Evolutionary conservation across 2,113 vertebrate genomes (phyloP).

Genomic region (Egretta garzetta): DNA sequence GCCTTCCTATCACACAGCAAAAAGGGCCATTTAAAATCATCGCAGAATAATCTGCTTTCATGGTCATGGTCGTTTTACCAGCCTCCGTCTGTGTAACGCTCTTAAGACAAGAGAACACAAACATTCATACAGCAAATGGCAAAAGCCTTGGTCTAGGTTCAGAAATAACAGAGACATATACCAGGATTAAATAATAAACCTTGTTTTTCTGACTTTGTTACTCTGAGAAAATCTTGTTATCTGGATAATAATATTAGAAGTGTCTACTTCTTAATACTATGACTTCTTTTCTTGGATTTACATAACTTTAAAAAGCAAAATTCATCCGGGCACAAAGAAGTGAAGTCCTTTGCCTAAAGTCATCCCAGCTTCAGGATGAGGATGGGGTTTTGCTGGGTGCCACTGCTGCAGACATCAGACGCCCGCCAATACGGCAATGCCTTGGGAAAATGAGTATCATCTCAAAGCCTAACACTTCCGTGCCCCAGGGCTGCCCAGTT

Average conservation of each 20-base stretch:
- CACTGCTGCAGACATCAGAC: fast-evolving
- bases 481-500: fast-evolving
- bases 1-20: background rate
- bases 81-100: background rate
- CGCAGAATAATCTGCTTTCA: background rate
- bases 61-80: background rate
- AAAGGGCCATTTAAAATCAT: background rate
- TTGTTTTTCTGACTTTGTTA: constrained; percentile 38
- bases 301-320: background rate
- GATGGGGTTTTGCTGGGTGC: background rate
- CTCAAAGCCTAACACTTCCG: background rate
- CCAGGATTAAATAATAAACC: constrained; percentile 21
- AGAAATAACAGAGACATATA: constrained; percentile 5
- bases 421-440: fast-evolving
- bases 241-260: background rate
- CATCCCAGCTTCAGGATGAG: background rate
- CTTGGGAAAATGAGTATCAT: fast-evolving
- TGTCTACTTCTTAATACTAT: background rate
- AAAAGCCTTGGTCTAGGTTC: background rate
- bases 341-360: background rate
- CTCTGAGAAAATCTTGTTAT: constrained; percentile 13
- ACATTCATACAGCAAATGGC: background rate
- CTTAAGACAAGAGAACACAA: background rate
- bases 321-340: background rate
- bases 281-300: background rate